Evolutionary conservation across 2,797 vertebrate genomes (phyloP).

Genomic region (Cichlasoma orientale): DNA sequence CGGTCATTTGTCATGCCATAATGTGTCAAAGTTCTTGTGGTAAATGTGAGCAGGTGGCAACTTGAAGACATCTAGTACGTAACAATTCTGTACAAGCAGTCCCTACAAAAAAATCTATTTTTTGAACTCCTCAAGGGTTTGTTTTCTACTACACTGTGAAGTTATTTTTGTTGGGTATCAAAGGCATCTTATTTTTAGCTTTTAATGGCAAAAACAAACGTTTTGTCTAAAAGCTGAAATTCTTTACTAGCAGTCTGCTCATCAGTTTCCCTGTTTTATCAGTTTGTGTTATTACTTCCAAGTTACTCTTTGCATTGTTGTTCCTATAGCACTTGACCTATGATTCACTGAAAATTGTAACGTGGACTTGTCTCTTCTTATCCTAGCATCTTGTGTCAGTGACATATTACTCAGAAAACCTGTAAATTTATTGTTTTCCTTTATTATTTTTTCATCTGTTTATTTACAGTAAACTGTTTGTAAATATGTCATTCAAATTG

Average conservation of each 20-base stretch:
- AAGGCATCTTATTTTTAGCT: constrained; percentile 53
- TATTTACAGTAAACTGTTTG: constrained; percentile 66
- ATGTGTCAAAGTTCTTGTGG: constrained; percentile 15
- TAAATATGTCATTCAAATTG: constrained; percentile 71
- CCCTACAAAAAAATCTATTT: constrained; percentile 1
- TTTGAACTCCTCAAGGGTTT: constrained; percentile 41
- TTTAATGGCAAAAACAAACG: constrained; percentile 25
- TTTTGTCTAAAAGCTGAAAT: constrained; percentile 41
- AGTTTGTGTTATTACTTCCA: constrained; percentile 38
- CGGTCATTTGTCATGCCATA: constrained; percentile 20
- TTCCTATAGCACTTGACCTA: constrained; percentile 62
- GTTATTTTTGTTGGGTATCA: constrained; percentile 65
- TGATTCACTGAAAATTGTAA: constrained; percentile 59
- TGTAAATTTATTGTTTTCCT: constrained; percentile 34
- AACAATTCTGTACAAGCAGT: constrained; percentile 49
- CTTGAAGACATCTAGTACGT: constrained; percentile 48
- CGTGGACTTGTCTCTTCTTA: constrained; percentile 60
- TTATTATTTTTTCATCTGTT: constrained; percentile 49
- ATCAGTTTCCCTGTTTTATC: constrained; percentile 28
- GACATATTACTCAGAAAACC: constrained; percentile 46
- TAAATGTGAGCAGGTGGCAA: constrained; percentile 35
- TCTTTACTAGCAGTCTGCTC: constrained; percentile 18
- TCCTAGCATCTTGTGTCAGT: constrained; percentile 63
- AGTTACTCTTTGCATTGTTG: constrained; percentile 46
- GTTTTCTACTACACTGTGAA: constrained; percentile 74